Base-by-base conservation (phyloP, 2,113 vertebrate species). In the Sinocyclocheilus rhinocerous region DNA sequence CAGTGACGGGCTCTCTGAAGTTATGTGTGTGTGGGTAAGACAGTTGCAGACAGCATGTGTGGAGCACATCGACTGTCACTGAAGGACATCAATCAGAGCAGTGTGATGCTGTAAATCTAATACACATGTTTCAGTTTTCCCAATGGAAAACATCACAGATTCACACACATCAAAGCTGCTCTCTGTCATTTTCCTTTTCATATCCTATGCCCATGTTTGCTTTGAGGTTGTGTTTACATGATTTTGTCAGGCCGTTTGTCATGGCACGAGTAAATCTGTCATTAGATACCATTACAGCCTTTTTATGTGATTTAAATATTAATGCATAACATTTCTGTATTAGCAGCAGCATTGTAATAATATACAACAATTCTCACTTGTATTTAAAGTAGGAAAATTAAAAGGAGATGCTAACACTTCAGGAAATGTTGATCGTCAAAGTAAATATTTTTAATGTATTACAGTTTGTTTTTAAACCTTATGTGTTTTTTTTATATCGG, bases 41-140 rank as follows among this genome's bases (percentile, higher is more conserved):
- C 76, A 12, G 76, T 77, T 77, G 69, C 48, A 69, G 67, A 39
- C 15, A 24, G 73, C 18, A 15, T 15, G 36, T 36, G 78, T 80
- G 22, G 52, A 69, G 75, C 42, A 39, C 63, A 82, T 39, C 55
- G 65, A 39, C 48, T 69, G 61, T 79, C 39, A 39, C 86, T 79
- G 76, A 88, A 84, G 85, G 81, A 63, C 73, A 88, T 88, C 84
- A 84, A 76, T 88, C 70, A 88, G n/a, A 87, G 45, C 15, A 57
- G 6, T 9, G 52, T 29, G 70, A 72, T 15, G n/a, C 61, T 63
- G 77, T 65, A 84, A 55, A 72, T 81, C 73, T 77, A 78, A 72
- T 81, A 48, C 81, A 84, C 45, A 76, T 84, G 85, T 76, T 78
- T 61, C 85, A 39, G 70, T 26, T 78, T 70, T 87, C 88, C 70